Percentiles rank a stretch among this genome's conserved stretches.
Evolutionary conservation across 2,113 vertebrate genomes (phyloP).

Genomic region (Enhydra lutris): DNA sequence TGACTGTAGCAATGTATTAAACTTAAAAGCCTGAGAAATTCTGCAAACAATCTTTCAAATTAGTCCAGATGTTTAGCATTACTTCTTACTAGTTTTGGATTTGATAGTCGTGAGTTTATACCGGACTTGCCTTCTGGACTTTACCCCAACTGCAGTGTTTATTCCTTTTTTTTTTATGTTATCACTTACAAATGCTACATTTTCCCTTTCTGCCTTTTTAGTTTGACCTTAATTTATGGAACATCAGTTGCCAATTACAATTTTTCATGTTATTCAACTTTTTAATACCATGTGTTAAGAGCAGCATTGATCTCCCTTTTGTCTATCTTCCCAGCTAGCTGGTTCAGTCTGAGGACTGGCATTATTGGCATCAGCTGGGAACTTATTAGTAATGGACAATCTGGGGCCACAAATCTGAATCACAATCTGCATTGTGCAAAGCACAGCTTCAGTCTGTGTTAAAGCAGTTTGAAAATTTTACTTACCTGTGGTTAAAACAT

Average conservation of each 20-base stretch:
- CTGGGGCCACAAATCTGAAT: background rate
- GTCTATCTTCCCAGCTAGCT: background rate
- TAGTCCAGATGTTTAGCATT: background rate
- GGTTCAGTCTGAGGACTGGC: background rate
- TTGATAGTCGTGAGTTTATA: background rate
- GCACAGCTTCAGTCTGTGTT: background rate
- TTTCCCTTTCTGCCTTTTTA: background rate
- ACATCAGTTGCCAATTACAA: background rate
- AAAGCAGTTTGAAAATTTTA: constrained; percentile 34
- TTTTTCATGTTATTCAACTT: background rate
- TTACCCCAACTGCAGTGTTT: background rate
- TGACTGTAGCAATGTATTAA: background rate
- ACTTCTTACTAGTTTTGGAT: background rate
- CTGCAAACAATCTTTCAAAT: background rate
- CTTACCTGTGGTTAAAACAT: constrained; percentile 28
- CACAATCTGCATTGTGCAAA: background rate
- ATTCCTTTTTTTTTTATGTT: background rate
- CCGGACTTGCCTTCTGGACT: background rate
- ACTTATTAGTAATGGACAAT: background rate
- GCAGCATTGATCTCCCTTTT: background rate
- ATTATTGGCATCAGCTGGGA: background rate
- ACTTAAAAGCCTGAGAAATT: background rate
- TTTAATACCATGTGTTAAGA: background rate
- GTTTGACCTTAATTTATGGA: background rate
- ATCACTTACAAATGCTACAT: background rate